These are phyloP conservation scores for Leptura quadrifasciata DNA, from an alignment of 2,888 invertebrate genomes.

Conservation along the genomic window DNA sequence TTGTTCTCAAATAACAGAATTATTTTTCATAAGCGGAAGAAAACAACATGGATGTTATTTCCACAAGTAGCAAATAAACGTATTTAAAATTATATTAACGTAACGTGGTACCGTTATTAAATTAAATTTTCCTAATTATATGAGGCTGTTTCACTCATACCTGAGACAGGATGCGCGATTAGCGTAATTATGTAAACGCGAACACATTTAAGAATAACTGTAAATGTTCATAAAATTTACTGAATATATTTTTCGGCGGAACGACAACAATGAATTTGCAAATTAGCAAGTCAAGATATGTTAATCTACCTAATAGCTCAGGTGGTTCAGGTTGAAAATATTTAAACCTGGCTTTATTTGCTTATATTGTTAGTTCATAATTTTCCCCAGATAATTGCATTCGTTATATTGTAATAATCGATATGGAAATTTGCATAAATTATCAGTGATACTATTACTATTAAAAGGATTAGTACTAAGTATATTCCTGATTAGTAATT, in stretches of 20 bases:
- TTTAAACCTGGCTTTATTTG: neutral
- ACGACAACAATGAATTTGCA: conserved; percentile 37
- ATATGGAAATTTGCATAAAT: no score
- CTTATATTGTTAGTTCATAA: no score
- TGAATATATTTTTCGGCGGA: conserved; percentile 32
- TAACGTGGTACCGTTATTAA: neutral
- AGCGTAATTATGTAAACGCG: conserved; percentile 20
- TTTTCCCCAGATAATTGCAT: no score
- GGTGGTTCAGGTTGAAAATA: conserved; percentile 8
- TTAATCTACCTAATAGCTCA: conserved; percentile 28
- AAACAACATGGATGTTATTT: neutral
- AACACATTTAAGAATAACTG: conserved; percentile 32
- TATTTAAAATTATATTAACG: neutral
- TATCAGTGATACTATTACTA: no score
- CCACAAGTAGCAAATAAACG: neutral
- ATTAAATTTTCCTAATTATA: conserved; percentile 14
- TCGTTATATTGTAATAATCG: no score
- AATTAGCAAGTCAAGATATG: conserved; percentile 41
- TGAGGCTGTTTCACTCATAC: neutral
- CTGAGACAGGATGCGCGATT: conserved; percentile 24
- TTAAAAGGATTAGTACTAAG: no score
- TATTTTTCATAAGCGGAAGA: neutral
- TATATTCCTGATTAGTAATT: no score
- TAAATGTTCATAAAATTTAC: conserved; percentile 37
- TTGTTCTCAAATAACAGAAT: no score